These are phyloP conservation scores for Allophyes oxyacanthae DNA, from an alignment of 2,888 invertebrate species.

Conservation along the genomic window DNA sequence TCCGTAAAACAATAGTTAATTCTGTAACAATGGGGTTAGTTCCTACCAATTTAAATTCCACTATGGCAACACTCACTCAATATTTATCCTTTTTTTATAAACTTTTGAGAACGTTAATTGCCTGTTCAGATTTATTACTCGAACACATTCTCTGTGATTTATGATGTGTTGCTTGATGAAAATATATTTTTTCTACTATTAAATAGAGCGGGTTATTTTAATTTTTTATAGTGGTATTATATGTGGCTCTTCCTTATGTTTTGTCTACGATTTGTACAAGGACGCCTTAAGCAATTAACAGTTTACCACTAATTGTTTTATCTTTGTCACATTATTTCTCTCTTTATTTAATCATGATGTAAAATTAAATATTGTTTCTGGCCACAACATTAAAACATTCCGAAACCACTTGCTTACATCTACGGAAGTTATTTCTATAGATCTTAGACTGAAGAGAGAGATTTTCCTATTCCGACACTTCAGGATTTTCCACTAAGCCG, in stretches of 20 bases:
- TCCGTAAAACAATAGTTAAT: slow-evolving; percentile 85
- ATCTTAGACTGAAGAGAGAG: no score
- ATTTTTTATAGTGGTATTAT: slow-evolving; percentile 25
- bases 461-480: no score
- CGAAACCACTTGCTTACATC: no score
- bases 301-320: slow-evolving; percentile 14
- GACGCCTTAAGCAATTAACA: no score
- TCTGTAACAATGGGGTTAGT: slow-evolving; percentile 66
- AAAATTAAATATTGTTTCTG: no score
- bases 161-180: slow-evolving; percentile 56
- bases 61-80: slow-evolving; percentile 68
- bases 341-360: no score
- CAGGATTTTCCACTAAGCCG: no score
- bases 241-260: slow-evolving; percentile 21
- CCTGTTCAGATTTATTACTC: slow-evolving; percentile 75
- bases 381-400: no score
- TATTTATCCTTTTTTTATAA: slow-evolving; percentile 63
- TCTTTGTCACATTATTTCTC: no score
- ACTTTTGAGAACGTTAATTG: slow-evolving; percentile 67
- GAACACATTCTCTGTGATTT: slow-evolving; percentile 56
- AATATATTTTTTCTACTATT: slow-evolving; percentile 48
- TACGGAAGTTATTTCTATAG: no score
- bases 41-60: slow-evolving; percentile 81
- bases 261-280: slow-evolving; percentile 22
- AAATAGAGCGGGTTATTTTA: slow-evolving; percentile 51